Percentiles rank a stretch among this genome's conserved stretches.
Evolutionary conservation across 2,888 invertebrate species (phyloP).

Genomic region (Anthophora plumipes): DNA sequence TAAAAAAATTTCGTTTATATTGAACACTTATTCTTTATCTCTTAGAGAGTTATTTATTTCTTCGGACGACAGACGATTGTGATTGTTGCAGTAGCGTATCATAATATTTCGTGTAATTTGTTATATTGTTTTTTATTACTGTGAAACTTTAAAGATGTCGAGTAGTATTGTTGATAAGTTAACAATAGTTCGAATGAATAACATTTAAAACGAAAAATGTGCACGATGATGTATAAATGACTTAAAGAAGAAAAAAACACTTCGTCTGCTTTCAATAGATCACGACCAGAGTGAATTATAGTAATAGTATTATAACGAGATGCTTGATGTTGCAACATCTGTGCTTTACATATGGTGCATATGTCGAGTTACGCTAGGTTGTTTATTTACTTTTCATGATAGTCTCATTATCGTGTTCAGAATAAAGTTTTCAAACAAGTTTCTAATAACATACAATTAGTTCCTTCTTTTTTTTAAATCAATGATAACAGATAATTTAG

Average conservation of each 20-base stretch:
- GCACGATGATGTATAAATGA: neutral
- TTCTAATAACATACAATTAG: neutral
- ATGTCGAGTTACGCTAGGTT: conserved; percentile 53
- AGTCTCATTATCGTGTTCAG: neutral
- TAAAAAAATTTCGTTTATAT: too few relatives aligned
- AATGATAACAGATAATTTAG: too few relatives aligned
- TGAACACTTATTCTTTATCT: too few relatives aligned
- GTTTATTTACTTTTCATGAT: conserved; percentile 27
- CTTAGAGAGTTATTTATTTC: too few relatives aligned
- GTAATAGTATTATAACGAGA: neutral
- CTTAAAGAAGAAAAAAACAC: too few relatives aligned
- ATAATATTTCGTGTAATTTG: too few relatives aligned
- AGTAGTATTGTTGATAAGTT: neutral
- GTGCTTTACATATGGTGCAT: conserved; percentile 62
- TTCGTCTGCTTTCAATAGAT: neutral
- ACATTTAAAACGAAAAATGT: neutral
- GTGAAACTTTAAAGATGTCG: neutral
- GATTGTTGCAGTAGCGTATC: too few relatives aligned
- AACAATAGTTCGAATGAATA: neutral
- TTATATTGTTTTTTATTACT: too few relatives aligned
- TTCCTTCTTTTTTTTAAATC: neutral
- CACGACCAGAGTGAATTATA: neutral
- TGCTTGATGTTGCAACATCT: conserved; percentile 7
- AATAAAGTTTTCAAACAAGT: neutral
- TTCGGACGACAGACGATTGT: too few relatives aligned